Percentiles rank a stretch among this genome's conserved stretches.
Conservation (phyloP, 2,113 vertebrate genomes). For the Tyto alba region DNA sequence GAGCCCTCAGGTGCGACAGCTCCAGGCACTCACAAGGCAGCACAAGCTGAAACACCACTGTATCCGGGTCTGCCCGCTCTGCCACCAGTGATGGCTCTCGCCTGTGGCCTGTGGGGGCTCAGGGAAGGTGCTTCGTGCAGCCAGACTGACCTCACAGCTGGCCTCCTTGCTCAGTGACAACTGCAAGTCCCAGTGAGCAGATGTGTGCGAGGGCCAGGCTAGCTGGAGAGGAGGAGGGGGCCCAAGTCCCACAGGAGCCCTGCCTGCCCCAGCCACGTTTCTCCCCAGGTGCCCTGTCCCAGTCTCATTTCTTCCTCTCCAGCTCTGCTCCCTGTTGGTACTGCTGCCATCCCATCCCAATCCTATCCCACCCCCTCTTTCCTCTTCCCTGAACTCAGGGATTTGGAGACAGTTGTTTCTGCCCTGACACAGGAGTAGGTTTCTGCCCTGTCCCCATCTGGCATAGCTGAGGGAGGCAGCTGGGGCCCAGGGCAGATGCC, state of each 20-base stretch:
- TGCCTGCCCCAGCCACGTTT: neutral
- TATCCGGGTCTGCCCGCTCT: neutral
- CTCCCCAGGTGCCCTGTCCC: neutral
- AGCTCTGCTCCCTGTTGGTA: neutral
- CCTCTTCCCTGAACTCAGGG: neutral
- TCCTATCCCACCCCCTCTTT: neutral
- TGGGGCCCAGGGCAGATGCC: neutral
- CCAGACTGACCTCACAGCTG: neutral
- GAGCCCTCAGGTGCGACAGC: neutral
- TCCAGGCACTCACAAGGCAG: neutral
- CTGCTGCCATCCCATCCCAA: neutral
- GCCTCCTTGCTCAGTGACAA: neutral
- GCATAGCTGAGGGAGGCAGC: neutral
- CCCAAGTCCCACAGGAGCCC: neutral
- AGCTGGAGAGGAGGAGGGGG: neutral
- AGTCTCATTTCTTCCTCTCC: neutral
- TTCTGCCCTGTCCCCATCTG: neutral
- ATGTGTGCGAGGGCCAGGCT: neutral
- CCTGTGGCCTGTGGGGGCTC: neutral
- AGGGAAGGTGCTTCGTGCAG: neutral
- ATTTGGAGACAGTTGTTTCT: neutral
- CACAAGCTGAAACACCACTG: neutral
- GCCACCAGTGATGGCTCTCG: neutral
- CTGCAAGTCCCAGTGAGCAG: fast-evolving
- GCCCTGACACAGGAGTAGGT: neutral